Evolutionary conservation across 2,113 vertebrate species (phyloP).

Genomic region (Progne subis): DNA sequence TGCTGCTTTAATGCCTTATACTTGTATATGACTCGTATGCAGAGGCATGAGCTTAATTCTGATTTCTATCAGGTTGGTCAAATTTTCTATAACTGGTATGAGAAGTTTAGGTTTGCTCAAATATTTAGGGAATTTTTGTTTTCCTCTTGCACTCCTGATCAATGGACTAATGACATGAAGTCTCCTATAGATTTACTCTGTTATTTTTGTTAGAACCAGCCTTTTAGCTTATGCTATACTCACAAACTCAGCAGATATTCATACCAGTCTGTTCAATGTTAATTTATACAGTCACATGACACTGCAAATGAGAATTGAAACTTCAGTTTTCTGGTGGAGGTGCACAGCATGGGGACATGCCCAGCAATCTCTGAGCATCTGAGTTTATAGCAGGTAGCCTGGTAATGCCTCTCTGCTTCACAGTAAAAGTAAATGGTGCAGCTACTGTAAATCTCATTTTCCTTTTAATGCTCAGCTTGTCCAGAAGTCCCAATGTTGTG

Average conservation of each 20-base stretch:
- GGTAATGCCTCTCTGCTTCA: not conserved
- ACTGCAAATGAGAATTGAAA: not conserved
- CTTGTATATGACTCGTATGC: not conserved
- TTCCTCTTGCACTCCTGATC: not conserved
- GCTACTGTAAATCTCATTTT: not conserved
- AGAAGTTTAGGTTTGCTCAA: not conserved
- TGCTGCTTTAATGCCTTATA: conserved; percentile 45
- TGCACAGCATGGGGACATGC: not conserved
- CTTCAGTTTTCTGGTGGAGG: not conserved
- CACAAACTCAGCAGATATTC: not conserved
- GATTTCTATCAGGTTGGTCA: not conserved
- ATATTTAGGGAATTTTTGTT: not conserved
- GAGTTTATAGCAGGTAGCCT: not conserved
- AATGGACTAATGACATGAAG: not conserved
- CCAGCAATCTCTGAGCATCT: not conserved
- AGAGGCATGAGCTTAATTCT: not conserved
- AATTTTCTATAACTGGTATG: not conserved
- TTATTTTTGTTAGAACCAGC: not conserved
- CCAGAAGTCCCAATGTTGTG: not conserved
- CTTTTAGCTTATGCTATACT: not conserved
- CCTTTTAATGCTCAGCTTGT: not conserved
- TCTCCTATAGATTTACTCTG: not conserved
- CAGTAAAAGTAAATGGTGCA: not conserved
- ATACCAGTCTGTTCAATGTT: not conserved
- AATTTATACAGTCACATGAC: not conserved